Conservation (phyloP, 2,888 invertebrate genomes). For the Dione juno region DNA sequence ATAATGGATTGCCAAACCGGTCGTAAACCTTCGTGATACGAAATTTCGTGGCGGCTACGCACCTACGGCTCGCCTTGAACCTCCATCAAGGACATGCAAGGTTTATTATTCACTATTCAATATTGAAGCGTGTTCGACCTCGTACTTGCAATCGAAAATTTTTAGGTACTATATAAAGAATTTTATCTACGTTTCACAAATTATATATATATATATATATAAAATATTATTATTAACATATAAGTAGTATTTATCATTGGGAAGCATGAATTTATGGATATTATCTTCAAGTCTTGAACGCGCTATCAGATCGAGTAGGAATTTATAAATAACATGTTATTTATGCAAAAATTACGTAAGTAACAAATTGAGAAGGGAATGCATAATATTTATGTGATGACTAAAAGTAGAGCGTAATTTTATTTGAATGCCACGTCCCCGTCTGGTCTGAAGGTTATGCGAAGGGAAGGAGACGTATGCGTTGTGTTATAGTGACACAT, state of each 20-base stretch:
- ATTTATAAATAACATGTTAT: conserved; percentile 31
- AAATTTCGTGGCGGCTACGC: conserved; percentile 53
- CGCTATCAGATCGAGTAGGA: conserved; percentile 12
- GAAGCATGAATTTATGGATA: conserved; percentile 3
- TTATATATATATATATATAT: not conserved
- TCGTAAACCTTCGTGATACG: conserved; percentile 60
- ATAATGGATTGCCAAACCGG: conserved; percentile 65
- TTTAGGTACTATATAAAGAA: conserved; percentile 29
- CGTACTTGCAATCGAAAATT: conserved; percentile 43
- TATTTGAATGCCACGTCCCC: conserved; percentile 51
- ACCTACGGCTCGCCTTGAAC: conserved; percentile 56
- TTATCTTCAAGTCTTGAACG: conserved; percentile 20
- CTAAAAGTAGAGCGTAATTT: conserved; percentile 49
- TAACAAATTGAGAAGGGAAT: conserved; percentile 18
- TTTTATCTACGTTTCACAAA: conserved; percentile 11
- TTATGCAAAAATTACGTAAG: conserved; percentile 33
- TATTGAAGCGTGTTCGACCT: conserved; percentile 39
- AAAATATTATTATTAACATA: not conserved
- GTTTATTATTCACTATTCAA: conserved; percentile 50
- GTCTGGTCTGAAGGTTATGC: conserved; percentile 58
- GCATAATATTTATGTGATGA: conserved; percentile 34
- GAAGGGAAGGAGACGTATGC: conserved; percentile 63
- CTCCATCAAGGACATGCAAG: conserved; percentile 53
- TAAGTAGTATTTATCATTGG: conserved; percentile 3
- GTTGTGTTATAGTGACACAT: conserved; percentile 79